Evolutionary conservation across 2,797 vertebrate species (phyloP), one percentile per base, ranked within the genome.

Genomic region (Darevskia nairensis): DNA sequence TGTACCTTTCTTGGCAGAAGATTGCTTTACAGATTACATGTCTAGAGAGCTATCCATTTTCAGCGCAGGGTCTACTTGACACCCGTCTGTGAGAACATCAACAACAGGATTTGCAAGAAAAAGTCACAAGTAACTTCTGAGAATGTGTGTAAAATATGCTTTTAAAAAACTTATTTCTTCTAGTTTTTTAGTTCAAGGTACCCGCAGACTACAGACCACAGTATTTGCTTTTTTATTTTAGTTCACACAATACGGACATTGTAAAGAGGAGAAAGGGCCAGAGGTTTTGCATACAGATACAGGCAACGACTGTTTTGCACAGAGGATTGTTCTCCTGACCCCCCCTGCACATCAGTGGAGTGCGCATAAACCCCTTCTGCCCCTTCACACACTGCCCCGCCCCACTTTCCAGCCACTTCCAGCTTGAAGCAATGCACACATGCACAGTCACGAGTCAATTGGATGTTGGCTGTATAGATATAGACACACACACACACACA

Each of bases 1-100:
- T 93, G 86, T 80, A 77, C 88, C 90, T 80, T 83, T 90, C 88
- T 82, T 50, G 80, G 86, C 88, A 89, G 93, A 90, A 88, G 89
- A 90, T 90, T 82, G 78, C 86, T 93, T 87, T 85, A 84, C 39
- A 91, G 91, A 93, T 94, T 89, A 80, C 35, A 74, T 35, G 44
- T 1, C 2, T 3, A 69, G 35, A 44, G 85, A 91, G 89, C 84
- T 74, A 91, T 92, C 93, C 68, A 79, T 82, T 64, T 35, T 32
- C 91, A 87, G 78, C 79, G 76, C 86, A 89, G 90, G 85, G 85
- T 71, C 44, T 25, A 71, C 0, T 0, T 59, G 32, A 74, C 66
- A 90, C 79, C 84, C n/a, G 74, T 61, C 89, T 82, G 27, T 88
- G 86, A 88, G 85, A 94, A 61, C 71, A 44, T 79, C 85, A 72